These are phyloP conservation scores for Macrotus californicus DNA, from an alignment of 2,113 vertebrate genomes.

Conservation along the genomic window DNA sequence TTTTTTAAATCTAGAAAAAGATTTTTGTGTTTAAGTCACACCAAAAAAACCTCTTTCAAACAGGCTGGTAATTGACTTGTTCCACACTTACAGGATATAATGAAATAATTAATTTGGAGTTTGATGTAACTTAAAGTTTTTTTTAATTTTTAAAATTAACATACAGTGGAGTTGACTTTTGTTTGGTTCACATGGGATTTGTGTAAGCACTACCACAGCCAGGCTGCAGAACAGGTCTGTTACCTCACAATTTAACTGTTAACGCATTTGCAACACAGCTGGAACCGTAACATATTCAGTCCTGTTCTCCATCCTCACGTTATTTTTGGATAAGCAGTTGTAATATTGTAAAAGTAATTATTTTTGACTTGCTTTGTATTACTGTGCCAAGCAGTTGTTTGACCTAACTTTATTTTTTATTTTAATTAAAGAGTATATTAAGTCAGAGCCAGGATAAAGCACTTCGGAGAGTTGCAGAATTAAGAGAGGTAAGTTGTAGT, in stretches of 20 bases:
- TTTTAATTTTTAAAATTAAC: neutral
- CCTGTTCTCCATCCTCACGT: neutral
- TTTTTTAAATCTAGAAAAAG: neutral
- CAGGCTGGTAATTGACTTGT: neutral
- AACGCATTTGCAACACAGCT: neutral
- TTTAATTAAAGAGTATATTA: conserved; percentile 86
- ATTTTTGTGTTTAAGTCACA: neutral
- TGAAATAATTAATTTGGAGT: neutral
- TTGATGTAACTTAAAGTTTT: neutral
- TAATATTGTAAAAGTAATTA: conserved; percentile 8
- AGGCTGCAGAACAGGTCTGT: neutral
- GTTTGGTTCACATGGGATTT: neutral
- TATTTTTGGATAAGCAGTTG: conserved; percentile 1
- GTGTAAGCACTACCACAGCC: neutral
- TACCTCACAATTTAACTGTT: neutral
- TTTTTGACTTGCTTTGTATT: conserved; percentile 29
- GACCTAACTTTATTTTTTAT: conserved; percentile 15
- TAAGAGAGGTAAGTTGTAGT: conserved; percentile 87
- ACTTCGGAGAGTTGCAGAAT: conserved; percentile 93
- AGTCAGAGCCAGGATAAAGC: conserved; percentile 98
- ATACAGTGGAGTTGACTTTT: neutral
- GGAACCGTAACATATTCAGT: neutral
- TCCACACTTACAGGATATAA: neutral
- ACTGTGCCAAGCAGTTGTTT: conserved; percentile 21
- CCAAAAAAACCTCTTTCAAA: neutral